Conservation (phyloP, 2,888 invertebrate species). For the Calameuta filiformis region DNA sequence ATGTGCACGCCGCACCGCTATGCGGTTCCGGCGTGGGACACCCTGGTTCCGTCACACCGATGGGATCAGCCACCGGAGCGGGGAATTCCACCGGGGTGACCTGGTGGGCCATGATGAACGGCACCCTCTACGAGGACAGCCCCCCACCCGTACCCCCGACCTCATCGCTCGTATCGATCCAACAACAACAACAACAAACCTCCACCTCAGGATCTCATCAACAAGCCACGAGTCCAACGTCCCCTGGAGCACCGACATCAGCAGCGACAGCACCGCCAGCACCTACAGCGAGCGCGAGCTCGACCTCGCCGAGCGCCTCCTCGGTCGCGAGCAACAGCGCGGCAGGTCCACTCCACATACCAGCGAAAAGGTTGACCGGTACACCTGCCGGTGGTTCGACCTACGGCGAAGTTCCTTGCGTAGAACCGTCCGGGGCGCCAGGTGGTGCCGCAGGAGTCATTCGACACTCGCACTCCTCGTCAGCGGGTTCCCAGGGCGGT, state of each 20-base stretch:
- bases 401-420: conserved; percentile 63
- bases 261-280: conserved; percentile 55
- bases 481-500: conserved; percentile 67
- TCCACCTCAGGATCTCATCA: conserved; percentile 65
- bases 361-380: conserved; percentile 80
- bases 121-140: conserved; percentile 81
- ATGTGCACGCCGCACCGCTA: conserved; percentile 78
- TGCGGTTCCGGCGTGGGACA: conserved; percentile 67
- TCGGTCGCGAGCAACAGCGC: conserved; percentile 74
- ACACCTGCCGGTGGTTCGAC: conserved; percentile 68
- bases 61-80: conserved; percentile 80
- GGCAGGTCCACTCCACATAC: conserved; percentile 87
- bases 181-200: conserved; percentile 43
- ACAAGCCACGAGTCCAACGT: conserved; percentile 70
- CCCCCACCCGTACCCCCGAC: conserved; percentile 68
- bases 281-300: conserved; percentile 74
- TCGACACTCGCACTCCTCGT: conserved; percentile 73
- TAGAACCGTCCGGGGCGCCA: conserved; percentile 69
- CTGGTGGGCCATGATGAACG: conserved; percentile 88
- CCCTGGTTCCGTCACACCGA: conserved; percentile 65
- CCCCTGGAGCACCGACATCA: conserved; percentile 66
- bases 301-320: conserved; percentile 72
- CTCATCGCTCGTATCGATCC: conserved; percentile 66
- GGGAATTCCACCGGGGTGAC: conserved; percentile 86
- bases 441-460: conserved; percentile 78